Evolutionary conservation across 2,888 invertebrate species (phyloP).

Genomic region (Thymelicus sylvestris): DNA sequence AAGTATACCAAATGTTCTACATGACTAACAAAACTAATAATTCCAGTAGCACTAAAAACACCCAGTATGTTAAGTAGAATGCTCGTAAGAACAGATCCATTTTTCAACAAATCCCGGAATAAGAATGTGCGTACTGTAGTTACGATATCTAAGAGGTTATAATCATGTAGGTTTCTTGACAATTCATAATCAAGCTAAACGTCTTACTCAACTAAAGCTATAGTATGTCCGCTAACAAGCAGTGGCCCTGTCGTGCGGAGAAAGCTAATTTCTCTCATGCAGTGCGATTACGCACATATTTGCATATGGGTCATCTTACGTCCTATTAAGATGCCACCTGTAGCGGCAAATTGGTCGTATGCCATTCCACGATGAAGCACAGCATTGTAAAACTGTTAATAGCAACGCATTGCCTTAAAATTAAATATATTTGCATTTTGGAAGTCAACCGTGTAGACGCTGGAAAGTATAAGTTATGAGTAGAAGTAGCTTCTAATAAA

Average conservation of each 20-base stretch:
- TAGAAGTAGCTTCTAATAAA: background rate
- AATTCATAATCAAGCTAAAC: background rate
- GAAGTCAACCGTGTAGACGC: background rate
- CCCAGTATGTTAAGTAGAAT: no score
- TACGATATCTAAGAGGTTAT: no score
- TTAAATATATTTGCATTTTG: background rate
- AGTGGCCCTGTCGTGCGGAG: slow-evolving; percentile 21
- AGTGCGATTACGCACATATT: slow-evolving; percentile 31
- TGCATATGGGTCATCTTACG: slow-evolving; percentile 31
- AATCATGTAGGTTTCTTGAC: background rate
- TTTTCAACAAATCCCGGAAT: no score
- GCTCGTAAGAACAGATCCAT: no score
- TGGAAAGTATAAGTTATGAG: slow-evolving; percentile 1
- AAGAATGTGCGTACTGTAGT: no score
- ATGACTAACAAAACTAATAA: no score
- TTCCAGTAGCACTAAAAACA: no score
- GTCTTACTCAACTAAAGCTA: slow-evolving; percentile 10
- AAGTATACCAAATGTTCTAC: no score
- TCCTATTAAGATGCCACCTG: slow-evolving; percentile 23
- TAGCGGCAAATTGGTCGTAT: slow-evolving; percentile 4
- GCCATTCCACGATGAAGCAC: background rate
- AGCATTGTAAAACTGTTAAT: background rate
- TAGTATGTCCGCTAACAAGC: slow-evolving; percentile 10
- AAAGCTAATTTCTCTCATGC: slow-evolving; percentile 35
- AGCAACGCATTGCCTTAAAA: background rate